These are phyloP conservation scores for Cotesia glomerata DNA, from an alignment of 1,140 invertebrate species.

Conservation along the genomic window DNA sequence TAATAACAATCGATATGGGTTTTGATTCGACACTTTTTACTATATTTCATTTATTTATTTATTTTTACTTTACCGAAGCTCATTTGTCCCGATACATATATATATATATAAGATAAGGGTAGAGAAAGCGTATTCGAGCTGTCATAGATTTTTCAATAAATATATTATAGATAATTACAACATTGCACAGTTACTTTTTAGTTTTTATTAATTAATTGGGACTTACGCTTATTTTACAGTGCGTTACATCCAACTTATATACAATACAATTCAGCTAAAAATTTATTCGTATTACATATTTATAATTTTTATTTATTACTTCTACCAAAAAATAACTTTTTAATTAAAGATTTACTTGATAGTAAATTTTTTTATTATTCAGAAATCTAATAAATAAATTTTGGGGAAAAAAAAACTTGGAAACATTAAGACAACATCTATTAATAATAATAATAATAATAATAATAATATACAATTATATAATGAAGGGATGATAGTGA, in stretches of 20 bases:
- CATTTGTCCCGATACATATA: background rate
- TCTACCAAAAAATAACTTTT: too few species aligned
- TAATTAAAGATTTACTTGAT: too few species aligned
- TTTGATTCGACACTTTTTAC: background rate
- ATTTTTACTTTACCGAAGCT: background rate
- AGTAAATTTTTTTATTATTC: too few species aligned
- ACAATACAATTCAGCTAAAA: conserved; percentile 1
- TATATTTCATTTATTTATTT: conserved; percentile 2
- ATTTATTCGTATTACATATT: too few species aligned
- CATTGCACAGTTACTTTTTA: conserved; percentile 31
- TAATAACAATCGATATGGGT: background rate
- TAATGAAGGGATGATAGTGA: conserved; percentile 25
- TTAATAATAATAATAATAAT: background rate
- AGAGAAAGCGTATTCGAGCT: conserved; percentile 8
- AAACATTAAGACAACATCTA: too few species aligned
- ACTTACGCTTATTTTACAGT: conserved; percentile 33
- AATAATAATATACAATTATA: conserved; percentile 17
- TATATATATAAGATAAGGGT: background rate
- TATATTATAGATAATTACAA: conserved; percentile 38
- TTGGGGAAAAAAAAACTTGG: too few species aligned
- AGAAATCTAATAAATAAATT: too few species aligned
- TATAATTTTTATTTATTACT: too few species aligned
- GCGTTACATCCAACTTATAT: conserved; percentile 30
- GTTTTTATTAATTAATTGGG: conserved; percentile 5
- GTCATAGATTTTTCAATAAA: conserved; percentile 27